Evolutionary conservation across 2,113 vertebrate species (phyloP), one percentile per base, ranked within the genome.

Genomic region (Urocitellus parryii): DNA sequence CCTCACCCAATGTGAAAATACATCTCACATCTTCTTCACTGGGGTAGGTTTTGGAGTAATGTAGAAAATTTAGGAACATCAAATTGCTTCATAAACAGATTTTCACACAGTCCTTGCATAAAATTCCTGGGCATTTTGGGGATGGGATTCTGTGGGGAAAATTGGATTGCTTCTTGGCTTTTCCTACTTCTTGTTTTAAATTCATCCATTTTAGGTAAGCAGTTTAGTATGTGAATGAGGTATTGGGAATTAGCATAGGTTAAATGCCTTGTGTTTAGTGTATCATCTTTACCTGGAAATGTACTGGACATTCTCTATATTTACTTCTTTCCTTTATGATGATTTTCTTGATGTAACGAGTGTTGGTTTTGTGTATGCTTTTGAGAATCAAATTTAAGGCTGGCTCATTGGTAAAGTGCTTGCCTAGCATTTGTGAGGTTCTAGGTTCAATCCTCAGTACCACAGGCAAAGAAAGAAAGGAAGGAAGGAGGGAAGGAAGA

Each of bases 281-380:
- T 70, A 85, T 58, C 56, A 22, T 90, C 63, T 83, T 88, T 87
- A 84, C 68, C 63, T 84, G 82, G 72, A 48, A 89, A 73, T 79
- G 45, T 45, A 27, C 48, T 72, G n/a, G n/a, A 29, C 25, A 67
- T 12, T 81, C 42, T 72, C 17, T 29, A 14, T 87, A 88, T 72
- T 88, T 91, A 34, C n/a, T 79, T 65, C 14, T 74, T 16, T 24
- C 32, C 20, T 32, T 91, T 77, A 70, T 32, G 51, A 34, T 34
- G 22, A 27, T 79, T 90, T 87, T 93, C 61, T 27, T 58, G 65
- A 88, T 48, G 9, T 91, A n/a, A 79, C 14, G 25, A 45, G 24
- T 25, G 2, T 90, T 91, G 82, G n/a, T 78, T 13, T 51, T 76
- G 58, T 32, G 51, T 58, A 88, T 63, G 45, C 22, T 85, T 27